Evolutionary conservation across 2,888 invertebrate species (phyloP), one percentile per base, ranked within the genome.

Genomic region (Diaperis boleti): DNA sequence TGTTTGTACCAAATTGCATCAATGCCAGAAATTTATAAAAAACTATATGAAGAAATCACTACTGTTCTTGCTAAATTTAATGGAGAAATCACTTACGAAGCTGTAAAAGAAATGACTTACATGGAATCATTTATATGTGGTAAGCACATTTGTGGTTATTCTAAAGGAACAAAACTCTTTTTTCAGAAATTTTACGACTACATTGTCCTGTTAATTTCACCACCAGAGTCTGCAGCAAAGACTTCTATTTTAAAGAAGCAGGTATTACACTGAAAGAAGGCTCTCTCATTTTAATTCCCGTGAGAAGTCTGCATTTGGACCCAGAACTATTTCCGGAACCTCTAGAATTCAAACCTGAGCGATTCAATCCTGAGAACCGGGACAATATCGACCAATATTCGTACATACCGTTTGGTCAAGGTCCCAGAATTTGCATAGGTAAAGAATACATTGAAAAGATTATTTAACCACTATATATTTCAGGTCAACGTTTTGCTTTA

Each of bases 111-210:
- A n/a, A n/a, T n/a, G n/a, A n/a, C n/a, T n/a, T n/a, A n/a, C n/a
- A n/a, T n/a, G n/a, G n/a, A n/a, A n/a, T n/a, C n/a, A n/a, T n/a
- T n/a, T n/a, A n/a, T n/a, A n/a, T n/a, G n/a, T n/a, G n/a, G n/a
- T n/a, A n/a, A n/a, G n/a, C n/a, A n/a, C n/a, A n/a, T n/a, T n/a
- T n/a, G n/a, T n/a, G n/a, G n/a, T n/a, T n/a, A n/a, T n/a, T n/a
- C n/a, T n/a, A n/a, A n/a, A n/a, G n/a, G n/a, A n/a, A n/a, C n/a
- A n/a, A n/a, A n/a, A n/a, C n/a, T n/a, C n/a, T n/a, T n/a, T n/a
- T n/a, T 69, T 17, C 70, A 76, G 81, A 81, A 69, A 75, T 79
- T 0, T 65, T 82, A 10, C 64, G 81, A 11, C 70, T 76, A 50
- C 76, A 76, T 59, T 76, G 81, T 1, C 77, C 79, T 2, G 68